Base-by-base conservation (phyloP, 2,888 invertebrate genomes). In the Drosophila paramelanica region DNA sequence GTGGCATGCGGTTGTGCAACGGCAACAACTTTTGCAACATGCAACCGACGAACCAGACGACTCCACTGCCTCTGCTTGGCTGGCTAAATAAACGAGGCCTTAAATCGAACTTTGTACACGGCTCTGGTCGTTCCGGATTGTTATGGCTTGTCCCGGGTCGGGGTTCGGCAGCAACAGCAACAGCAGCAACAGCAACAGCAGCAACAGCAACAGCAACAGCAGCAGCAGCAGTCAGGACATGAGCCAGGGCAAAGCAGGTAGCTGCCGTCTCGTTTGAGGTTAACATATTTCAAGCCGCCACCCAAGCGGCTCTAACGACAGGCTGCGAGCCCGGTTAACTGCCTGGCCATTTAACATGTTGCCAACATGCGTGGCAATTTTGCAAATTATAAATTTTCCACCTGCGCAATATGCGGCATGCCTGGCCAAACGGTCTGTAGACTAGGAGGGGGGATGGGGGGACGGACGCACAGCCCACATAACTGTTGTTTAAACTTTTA, bases 321-420 rank as follows among this genome's bases (percentile, higher is more conserved):
- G 62, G 47, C 74, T 43, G 69, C 51, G 50, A 52, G 51, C 51
- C 60, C 23, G 55, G 67, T 56, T 71, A 69, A 74, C 83, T 77
- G 83, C 66, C 79, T 64, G 80, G 75, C 88, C 83, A 79, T 88
- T 89, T 89, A 79, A 76, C 81, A 81, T 76, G 79, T 68, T 79
- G 79, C 76, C 78, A 85, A 80, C 89, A 82, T 90, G 85, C 87
- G 83, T 88, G 87, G 82, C 86, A 81, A 84, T 88, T 89, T 89
- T 68, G 73, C 90, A 90, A 90, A 90, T 91, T 90, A 90, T 90
- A 90, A 90, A 91, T 91, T 91, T 90, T 86, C 88, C 90, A 90
- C 90, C 90, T 91, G 90, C 75, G 47, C 85, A 87, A 75, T 83
- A 69, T 88, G 89, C 85, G 71, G 73, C 50, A 45, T 52, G 79